Conservation (phyloP, 1,140 invertebrate genomes). For the Apis dorsata region DNA sequence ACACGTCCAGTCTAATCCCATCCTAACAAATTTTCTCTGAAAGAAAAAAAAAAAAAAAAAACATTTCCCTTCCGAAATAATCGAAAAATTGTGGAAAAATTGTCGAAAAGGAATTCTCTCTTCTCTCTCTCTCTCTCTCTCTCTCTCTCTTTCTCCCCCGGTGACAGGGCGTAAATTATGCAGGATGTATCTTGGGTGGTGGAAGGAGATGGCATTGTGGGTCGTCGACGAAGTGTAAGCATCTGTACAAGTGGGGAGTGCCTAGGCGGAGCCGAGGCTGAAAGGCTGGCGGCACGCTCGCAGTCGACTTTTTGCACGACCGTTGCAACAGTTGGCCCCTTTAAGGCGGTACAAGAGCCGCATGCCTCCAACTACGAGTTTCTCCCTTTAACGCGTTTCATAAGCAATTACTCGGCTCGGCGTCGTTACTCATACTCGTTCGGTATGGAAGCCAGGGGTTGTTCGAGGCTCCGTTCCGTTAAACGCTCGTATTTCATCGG, state of each 20-base stretch:
- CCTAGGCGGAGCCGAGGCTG: conserved; percentile 58
- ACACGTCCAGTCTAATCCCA: too few relatives aligned
- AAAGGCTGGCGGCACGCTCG: conserved; percentile 56
- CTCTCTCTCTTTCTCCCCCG: conserved; percentile 14
- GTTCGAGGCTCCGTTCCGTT: neutral
- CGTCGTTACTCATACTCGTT: conserved; percentile 23
- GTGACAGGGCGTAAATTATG: conserved; percentile 60
- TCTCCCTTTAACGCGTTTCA: conserved; percentile 67
- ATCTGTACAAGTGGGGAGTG: conserved; percentile 51
- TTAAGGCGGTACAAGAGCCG: conserved; percentile 66
- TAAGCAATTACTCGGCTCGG: conserved; percentile 59
- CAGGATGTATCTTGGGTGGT: conserved; percentile 55
- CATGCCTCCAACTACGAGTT: conserved; percentile 51
- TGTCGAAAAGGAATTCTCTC: conserved; percentile 28
- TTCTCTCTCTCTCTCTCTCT: conserved; percentile 40
- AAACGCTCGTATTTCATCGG: neutral
- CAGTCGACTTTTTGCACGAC: conserved; percentile 68
- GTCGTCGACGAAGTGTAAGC: conserved; percentile 63
- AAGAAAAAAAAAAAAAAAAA: too few relatives aligned
- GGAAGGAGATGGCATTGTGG: conserved; percentile 57
- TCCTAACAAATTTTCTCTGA: too few relatives aligned
- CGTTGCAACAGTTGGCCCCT: conserved; percentile 75
- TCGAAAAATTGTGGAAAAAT: neutral
- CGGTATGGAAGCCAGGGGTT: too few relatives aligned
- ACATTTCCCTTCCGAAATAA: neutral